Base-by-base conservation (phyloP, 2,888 invertebrate genomes). In the Apoda limacodes region DNA sequence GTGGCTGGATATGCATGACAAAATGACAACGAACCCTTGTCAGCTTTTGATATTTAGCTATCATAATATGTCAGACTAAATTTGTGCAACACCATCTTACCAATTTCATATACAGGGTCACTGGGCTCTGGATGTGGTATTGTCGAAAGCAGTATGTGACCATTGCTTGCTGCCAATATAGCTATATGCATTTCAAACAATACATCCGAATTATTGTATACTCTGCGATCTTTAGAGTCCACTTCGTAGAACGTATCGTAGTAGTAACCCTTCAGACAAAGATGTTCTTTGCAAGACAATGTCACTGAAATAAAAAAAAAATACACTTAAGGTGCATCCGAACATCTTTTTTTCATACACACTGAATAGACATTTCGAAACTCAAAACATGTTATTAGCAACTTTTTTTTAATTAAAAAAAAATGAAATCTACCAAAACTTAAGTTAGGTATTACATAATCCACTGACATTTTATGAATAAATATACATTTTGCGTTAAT, bases 31-130 rank as follows among this genome's bases (percentile, higher is more conserved):
- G 9, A 10, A 13, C 6, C 9, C 7, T 9, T 9, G 12, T 5
- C 7, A 9, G 22, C 6, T 6, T 4, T 20, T 13, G 13, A 10
- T 28, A 9, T 28, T 5, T 24, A 13, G 9, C 9, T 9, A 21
- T 3, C 44, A n/a, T n/a, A n/a, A n/a, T n/a, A n/a, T n/a, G n/a
- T 39, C 21, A n/a, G 35, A 32, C 6, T 21, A 27, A 20, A 9
- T 9, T 9, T 32, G 9, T 13, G 25, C 14, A 28, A 22, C 12
- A 26, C 11, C 9, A 7, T 22, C 50, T 54, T 42, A 81, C 82
- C 89, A 25, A 89, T 85, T 68, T 90, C 89, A 59, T 89, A 89
- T 0, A 88, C 87, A 0, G 84, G 75, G 48, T 85, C 86, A 1
- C 35, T 45, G 2, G 50, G 38, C 1, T 62, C 51, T 0, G 86